Percentiles rank a stretch among this genome's conserved stretches.
These are phyloP conservation scores for Erpornis zantholeuca DNA, from an alignment of 2,113 vertebrate species.

Conservation along the genomic window DNA sequence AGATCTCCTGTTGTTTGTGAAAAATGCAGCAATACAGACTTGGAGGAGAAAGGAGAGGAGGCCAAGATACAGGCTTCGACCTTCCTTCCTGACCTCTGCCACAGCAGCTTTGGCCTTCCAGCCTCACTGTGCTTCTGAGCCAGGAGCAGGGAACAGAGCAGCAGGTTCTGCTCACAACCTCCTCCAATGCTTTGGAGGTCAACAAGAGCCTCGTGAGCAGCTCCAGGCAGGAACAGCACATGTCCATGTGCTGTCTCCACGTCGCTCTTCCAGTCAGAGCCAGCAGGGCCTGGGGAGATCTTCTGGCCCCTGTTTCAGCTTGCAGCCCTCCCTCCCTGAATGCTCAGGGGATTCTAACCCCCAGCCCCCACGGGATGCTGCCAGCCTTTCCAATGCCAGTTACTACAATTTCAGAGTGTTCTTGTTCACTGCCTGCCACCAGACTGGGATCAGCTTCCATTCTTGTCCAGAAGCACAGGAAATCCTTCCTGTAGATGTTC, in stretches of 20 bases:
- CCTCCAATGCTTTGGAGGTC: neutral
- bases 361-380: neutral
- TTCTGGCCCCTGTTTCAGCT: neutral
- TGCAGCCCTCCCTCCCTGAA: neutral
- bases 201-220: fast-evolving
- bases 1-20: neutral
- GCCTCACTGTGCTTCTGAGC: neutral
- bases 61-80: neutral
- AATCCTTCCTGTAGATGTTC: neutral
- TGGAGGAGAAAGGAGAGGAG: neutral
- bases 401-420: neutral
- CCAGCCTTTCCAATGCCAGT: neutral
- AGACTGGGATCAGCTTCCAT: neutral
- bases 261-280: neutral
- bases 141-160: neutral
- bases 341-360: neutral
- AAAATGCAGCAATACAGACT: neutral
- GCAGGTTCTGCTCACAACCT: neutral
- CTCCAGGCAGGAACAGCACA: neutral
- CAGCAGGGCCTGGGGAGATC: neutral
- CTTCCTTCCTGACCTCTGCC: neutral
- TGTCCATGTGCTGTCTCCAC: neutral
- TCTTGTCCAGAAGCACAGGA: neutral
- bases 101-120: neutral
- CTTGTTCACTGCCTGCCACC: neutral